Conservation (phyloP, 2,888 invertebrate genomes). For the Xestobium rufovillosum region DNA sequence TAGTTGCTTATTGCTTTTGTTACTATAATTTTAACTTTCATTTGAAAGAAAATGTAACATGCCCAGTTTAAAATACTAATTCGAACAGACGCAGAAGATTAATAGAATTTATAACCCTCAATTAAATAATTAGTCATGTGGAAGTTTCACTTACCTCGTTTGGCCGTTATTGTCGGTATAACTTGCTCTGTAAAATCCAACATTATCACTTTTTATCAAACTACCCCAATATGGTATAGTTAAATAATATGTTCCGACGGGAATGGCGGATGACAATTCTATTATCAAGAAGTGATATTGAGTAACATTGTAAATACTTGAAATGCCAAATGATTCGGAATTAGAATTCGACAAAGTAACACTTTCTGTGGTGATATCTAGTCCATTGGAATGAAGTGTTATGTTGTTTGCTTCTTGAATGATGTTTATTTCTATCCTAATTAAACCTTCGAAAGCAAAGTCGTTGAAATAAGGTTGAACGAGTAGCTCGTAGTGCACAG, state of each 20-base stretch:
- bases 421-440: not conserved
- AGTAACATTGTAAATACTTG: not conserved
- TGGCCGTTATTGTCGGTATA: not conserved
- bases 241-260: slow-evolving; percentile 2
- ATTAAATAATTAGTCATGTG: too few species aligned
- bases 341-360: not conserved
- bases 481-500: not conserved
- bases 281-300: not conserved
- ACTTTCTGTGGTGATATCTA: not conserved
- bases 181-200: not conserved
- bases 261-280: not conserved
- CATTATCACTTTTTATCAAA: not conserved
- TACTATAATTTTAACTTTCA: too few species aligned
- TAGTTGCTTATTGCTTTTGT: too few species aligned
- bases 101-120: too few species aligned
- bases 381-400: slow-evolving; percentile 1
- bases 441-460: not conserved
- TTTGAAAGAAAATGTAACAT: too few species aligned
- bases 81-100: too few species aligned
- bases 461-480: not conserved
- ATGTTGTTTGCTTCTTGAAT: slow-evolving; percentile 1
- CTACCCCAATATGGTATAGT: not conserved
- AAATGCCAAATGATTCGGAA: not conserved
- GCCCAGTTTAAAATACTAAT: too few species aligned
- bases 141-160: not conserved